Evolutionary conservation across 2,797 vertebrate genomes (phyloP), one percentile per base, ranked within the genome.

Genomic region (Syngnathus acus): DNA sequence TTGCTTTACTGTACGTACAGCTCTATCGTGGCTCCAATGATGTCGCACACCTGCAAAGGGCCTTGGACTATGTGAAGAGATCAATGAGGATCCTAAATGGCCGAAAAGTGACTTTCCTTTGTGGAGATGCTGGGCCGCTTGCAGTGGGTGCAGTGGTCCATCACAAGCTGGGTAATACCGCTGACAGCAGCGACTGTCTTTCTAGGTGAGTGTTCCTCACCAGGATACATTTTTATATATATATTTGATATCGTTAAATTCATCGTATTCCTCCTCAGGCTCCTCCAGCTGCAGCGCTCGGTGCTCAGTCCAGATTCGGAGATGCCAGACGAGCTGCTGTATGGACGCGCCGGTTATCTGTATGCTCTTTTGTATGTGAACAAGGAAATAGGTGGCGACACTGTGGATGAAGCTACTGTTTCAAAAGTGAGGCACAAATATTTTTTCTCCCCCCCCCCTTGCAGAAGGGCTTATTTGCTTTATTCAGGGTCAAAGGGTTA

Each of bases 91-190:
- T 92, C 65, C 89, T 99, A 74, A 97, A 90, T 0, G 96, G 95
- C 9, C 92, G 96, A 32, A 93, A 93, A 73, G 92, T 98, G 47
- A 95, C 94, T 0, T 99, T 99, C 80, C 92, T 99, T 50, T 99
- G 97, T 38, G 97, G 97, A 0, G 97, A 98, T 2, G 95, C 95
- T 0, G 97, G 97, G 13, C 97, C 97, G 0, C 87, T 98, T 13
- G 96, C 97, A 0, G 95, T 98, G 13, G 94, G 90, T 0, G 95
- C 94, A 0, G 96, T 98, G 61, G 92, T 96, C 21, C 92, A 98
- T 78, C 94, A 98, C 78, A 94, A 88, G 60, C 89, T 97, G 69
- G 90, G 87, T 14, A 96, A 94, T 9, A 75, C 90, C 0, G 73
- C 72, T 0, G 96, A 99, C 76, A 92, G 93, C 74, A 91, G 92